Conservation (phyloP, 1,140 invertebrate genomes). For the Drosophila leontia region DNA sequence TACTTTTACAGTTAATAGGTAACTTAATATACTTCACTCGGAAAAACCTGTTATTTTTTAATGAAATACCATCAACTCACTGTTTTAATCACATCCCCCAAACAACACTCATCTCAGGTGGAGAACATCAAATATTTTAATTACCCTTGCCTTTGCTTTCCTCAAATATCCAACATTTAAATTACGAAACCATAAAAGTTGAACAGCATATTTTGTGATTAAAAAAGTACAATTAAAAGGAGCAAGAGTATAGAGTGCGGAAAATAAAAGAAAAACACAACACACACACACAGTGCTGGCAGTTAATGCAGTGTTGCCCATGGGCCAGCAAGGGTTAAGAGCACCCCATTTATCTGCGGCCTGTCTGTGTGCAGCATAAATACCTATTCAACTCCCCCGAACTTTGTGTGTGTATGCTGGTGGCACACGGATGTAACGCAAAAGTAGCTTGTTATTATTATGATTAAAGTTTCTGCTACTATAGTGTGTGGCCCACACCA, state of each 20-base stretch:
- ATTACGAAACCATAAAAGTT: constrained; percentile 4
- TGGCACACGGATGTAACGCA: constrained; percentile 67
- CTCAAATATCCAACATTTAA: constrained; percentile 4
- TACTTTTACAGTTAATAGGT: background rate
- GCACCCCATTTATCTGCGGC: constrained; percentile 29
- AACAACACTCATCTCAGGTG: background rate
- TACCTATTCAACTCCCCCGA: constrained; percentile 39
- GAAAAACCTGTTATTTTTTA: background rate
- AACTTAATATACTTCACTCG: background rate
- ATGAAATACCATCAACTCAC: background rate
- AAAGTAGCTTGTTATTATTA: constrained; percentile 78
- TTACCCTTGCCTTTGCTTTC: background rate
- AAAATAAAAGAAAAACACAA: constrained; percentile 15
- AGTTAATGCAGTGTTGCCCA: constrained; percentile 24
- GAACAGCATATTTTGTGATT: constrained; percentile 17
- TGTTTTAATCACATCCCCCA: background rate
- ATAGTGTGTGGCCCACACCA: constrained; percentile 25
- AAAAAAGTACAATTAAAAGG: constrained; percentile 11
- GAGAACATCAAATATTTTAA: constrained; percentile 10
- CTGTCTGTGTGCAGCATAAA: constrained; percentile 40
- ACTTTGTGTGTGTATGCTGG: constrained; percentile 16
- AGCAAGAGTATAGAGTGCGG: background rate
- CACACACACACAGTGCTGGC: constrained; percentile 4
- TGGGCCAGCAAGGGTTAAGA: constrained; percentile 10
- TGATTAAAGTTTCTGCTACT: constrained; percentile 72